Evolutionary conservation across 2,888 invertebrate species (phyloP), one percentile per base, ranked within the genome.

Genomic region (Parnassius glacialis): DNA sequence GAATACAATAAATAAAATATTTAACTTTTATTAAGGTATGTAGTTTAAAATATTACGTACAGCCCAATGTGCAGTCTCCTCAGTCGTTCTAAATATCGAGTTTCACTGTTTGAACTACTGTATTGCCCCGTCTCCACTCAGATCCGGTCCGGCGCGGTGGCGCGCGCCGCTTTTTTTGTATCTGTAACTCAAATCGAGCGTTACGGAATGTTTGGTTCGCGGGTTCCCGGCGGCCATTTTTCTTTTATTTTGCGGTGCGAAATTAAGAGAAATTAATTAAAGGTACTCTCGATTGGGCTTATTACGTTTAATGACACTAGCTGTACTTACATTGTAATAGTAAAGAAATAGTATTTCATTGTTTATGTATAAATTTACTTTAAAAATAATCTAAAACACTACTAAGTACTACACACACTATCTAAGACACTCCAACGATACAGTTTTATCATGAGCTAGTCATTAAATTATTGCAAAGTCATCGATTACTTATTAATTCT

Each of bases 101-200:
- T 88, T 87, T 72, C 87, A 67, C 66, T 67, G 79, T 80, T 79
- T 74, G 73, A 73, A 88, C 88, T 88, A 89, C 88, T 83, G 88
- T 87, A 76, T 77, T 70, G 76, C 74, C 72, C 75, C 68, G 77
- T 71, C 76, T 70, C 65, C 70, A 69, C 72, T 72, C 73, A 71
- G 65, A 68, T 66, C 75, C 74, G 77, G 75, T 74, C 69, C 64
- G 59, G 61, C 64, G 57, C 58, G 56, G 57, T 64, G 59, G 61
- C 64, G 57, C 58, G 56, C 60, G 62, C 63, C 62, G 61, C 52
- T 67, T 68, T 67, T 61, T 61, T 66, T 68, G 65, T 61, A 65
- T 66, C 59, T 66, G 67, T 67, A 70, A 68, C 70, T 65, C 67
- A 65, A 73, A 72, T 72, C 72, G 71, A 73, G 68, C 72, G 72